These are phyloP conservation scores for Bacillus rossius DNA, from an alignment of 1,140 invertebrate genomes.

Conservation along the genomic window DNA sequence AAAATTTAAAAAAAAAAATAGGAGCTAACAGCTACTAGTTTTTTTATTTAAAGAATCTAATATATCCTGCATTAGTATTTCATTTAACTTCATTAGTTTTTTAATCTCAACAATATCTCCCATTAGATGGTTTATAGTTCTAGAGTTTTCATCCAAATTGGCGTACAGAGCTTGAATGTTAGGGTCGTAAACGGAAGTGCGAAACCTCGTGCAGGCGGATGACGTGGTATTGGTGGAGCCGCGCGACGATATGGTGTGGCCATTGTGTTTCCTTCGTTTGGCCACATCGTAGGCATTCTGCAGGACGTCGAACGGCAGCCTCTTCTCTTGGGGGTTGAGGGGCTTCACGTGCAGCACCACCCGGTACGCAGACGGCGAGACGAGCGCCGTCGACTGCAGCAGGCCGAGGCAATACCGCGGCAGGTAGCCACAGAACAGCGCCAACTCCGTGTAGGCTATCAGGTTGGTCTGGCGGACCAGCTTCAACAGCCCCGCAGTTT, in stretches of 20 bases:
- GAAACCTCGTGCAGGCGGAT: not conserved
- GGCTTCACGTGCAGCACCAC: constrained; percentile 73
- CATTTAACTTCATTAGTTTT: too few species aligned
- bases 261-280: constrained; percentile 57
- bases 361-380: constrained; percentile 68
- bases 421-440: constrained; percentile 61
- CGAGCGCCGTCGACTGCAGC: constrained; percentile 64
- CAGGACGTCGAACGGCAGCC: constrained; percentile 67
- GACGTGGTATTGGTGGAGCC: constrained; percentile 49
- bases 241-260: constrained; percentile 56
- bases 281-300: constrained; percentile 68
- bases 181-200: not conserved
- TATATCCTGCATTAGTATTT: not conserved
- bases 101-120: too few species aligned
- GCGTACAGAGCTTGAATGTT: too few species aligned
- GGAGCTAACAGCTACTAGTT: constrained; percentile 4
- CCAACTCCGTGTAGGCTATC: constrained; percentile 67
- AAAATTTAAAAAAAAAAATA: too few species aligned
- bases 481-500: constrained; percentile 67
- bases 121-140: too few species aligned
- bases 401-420: constrained; percentile 60
- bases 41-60: constrained; percentile 5
- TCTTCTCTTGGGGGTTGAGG: constrained; percentile 70
- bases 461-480: constrained; percentile 71
- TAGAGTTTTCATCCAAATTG: too few species aligned